These are phyloP conservation scores for Caradrina clavipalpis DNA, from an alignment of 2,888 invertebrate species.

Conservation along the genomic window DNA sequence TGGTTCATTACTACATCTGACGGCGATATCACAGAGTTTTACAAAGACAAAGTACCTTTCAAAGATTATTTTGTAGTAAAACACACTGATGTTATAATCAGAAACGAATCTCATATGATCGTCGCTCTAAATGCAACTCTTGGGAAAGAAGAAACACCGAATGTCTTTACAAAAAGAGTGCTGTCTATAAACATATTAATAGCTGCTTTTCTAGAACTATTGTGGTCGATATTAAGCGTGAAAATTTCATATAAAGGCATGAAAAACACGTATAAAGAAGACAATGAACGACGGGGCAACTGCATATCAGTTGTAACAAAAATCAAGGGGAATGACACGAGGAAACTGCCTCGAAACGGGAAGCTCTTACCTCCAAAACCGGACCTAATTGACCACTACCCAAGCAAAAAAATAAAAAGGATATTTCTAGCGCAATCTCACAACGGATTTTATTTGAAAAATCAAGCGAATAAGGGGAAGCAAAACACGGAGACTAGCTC, in stretches of 20 bases:
- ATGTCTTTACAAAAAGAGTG: slow-evolving; percentile 84
- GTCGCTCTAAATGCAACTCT: slow-evolving; percentile 74
- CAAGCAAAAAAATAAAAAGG: slow-evolving; percentile 89
- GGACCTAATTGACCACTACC: slow-evolving; percentile 90
- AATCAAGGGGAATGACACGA: slow-evolving; percentile 89
- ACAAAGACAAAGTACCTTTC: slow-evolving; percentile 84
- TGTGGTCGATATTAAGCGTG: slow-evolving; percentile 92
- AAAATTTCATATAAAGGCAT: slow-evolving; percentile 92
- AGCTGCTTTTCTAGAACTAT: slow-evolving; percentile 89
- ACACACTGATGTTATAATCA: slow-evolving; percentile 79
- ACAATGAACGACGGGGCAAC: slow-evolving; percentile 85
- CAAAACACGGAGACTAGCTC: slow-evolving; percentile 84
- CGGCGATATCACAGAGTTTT: slow-evolving; percentile 81
- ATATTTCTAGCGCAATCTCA: slow-evolving; percentile 87
- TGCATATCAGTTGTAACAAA: slow-evolving; percentile 89
- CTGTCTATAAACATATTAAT: slow-evolving; percentile 91
- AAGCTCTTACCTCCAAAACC: slow-evolving; percentile 86
- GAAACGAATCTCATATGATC: slow-evolving; percentile 83
- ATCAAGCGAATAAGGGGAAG: slow-evolving; percentile 86
- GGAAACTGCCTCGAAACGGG: slow-evolving; percentile 81
- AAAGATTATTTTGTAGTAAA: slow-evolving; percentile 81
- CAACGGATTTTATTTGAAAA: slow-evolving; percentile 84
- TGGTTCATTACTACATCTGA: slow-evolving; percentile 84
- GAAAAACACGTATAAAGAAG: slow-evolving; percentile 91
- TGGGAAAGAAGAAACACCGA: slow-evolving; percentile 71